phyloP scores from a whole-genome alignment of 2,888 invertebrate species.

The Mythimna ferrago region DNA sequence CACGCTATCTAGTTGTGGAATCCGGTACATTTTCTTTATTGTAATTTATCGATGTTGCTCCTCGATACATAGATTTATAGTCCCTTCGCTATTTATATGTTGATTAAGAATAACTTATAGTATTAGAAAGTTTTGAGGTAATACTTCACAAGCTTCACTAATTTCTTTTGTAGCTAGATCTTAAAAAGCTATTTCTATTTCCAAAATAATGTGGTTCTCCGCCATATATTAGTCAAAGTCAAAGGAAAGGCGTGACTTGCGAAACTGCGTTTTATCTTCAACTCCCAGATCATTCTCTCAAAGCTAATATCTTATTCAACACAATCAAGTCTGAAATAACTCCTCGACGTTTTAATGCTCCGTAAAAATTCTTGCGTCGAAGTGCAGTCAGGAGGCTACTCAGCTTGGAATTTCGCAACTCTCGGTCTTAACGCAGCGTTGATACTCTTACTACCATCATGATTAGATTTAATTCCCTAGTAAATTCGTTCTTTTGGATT shows the following conservation, averaged over 20 bases:
- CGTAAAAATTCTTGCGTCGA: conserved; percentile 29
- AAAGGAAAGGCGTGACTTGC: conserved; percentile 26
- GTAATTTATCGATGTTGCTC: conserved; percentile 68
- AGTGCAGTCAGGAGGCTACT: conserved; percentile 31
- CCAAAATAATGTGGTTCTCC: conserved; percentile 9
- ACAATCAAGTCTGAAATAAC: conserved; percentile 48
- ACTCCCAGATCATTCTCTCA: conserved; percentile 5
- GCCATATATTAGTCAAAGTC: conserved; percentile 4
- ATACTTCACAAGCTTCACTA: conserved; percentile 28
- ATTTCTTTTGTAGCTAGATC: conserved; percentile 12
- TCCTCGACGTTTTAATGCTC: conserved; percentile 40
- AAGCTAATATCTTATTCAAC: conserved; percentile 53
- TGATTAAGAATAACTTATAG: conserved; percentile 51
- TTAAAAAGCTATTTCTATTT: conserved; percentile 22
- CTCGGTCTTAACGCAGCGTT: background rate
- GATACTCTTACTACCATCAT: background rate
- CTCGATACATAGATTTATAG: conserved; percentile 60
- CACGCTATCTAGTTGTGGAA: conserved; percentile 49
- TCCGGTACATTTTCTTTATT: conserved; percentile 66
- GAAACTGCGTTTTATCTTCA: conserved; percentile 24
- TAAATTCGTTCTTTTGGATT: background rate
- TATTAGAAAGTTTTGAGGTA: conserved; percentile 34
- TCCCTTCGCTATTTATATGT: conserved; percentile 51
- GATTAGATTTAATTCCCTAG: background rate
- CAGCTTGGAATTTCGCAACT: conserved; percentile 30